Percentiles rank a stretch among this genome's conserved stretches.
These are phyloP conservation scores for Palythoa grandiflora DNA, from an alignment of 92 coral and sea anemone genomes.

Conservation along the genomic window DNA sequence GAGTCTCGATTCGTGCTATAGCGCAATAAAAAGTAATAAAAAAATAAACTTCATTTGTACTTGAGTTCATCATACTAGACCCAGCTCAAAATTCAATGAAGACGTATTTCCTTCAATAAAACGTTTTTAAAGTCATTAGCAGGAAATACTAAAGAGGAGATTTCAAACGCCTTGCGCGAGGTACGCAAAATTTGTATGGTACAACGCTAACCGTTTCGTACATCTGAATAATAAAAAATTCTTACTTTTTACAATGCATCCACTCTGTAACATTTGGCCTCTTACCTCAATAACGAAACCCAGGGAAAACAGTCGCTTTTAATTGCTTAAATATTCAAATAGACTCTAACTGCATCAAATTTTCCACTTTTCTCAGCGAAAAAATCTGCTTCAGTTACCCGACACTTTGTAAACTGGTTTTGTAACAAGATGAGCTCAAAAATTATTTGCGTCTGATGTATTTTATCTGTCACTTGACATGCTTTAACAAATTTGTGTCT, in stretches of 20 bases:
- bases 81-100: not conserved
- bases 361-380: slow-evolving; percentile 41
- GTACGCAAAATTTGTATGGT: not conserved
- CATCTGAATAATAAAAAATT: slow-evolving; percentile 11
- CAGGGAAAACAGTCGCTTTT: slow-evolving; percentile 26
- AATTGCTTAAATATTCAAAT: slow-evolving; percentile 43
- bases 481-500: not conserved
- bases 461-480: slow-evolving; percentile 18
- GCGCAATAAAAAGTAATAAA: not conserved
- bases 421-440: slow-evolving; percentile 5
- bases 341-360: slow-evolving; percentile 42
- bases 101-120: not conserved
- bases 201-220: not conserved
- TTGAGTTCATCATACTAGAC: not conserved
- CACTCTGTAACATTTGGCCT: slow-evolving; percentile 34
- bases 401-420: slow-evolving; percentile 43
- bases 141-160: not conserved
- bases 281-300: slow-evolving; percentile 18
- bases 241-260: slow-evolving; percentile 10
- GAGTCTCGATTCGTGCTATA: not conserved
- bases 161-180: not conserved
- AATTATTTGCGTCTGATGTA: slow-evolving; percentile 33
- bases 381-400: slow-evolving; percentile 35
- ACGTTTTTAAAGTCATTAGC: not conserved
- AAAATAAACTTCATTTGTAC: not conserved